Base-by-base conservation (phyloP, 2,113 vertebrate species). In the Agapornis roseicollis region DNA sequence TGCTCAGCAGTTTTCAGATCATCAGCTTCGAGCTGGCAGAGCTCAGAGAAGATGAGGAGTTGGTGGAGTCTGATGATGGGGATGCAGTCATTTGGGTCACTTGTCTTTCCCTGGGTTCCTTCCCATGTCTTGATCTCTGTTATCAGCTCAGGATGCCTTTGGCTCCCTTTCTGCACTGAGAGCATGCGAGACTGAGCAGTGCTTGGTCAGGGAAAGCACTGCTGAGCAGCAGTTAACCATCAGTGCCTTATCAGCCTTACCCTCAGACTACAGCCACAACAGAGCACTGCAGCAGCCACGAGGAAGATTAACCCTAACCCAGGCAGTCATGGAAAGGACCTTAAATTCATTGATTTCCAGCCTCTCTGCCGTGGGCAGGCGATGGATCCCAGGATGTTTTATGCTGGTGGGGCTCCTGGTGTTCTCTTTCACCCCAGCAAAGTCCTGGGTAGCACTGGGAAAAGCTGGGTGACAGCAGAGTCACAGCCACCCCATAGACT, bases 371-470 rank as follows among this genome's bases (percentile, higher is more conserved):
- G 15, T 58, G 33, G 56, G 55, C 22, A 35, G 33, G 22, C 9
- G 0, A 4, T 0, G 10, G 23, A 25, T 44, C 64, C 49, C 31
- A 5, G 3, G 1, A 28, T 49, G 69, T 61, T 66, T 28, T 53
- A 10, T 2, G 47, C 46, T n/a, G 42, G 27, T 28, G 42, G 4
- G 41, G 4, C 9, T 46, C 42, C 44, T 10, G 11, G 9, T 37
- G 52, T 13, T 60, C 9, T 0, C 31, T 61, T 72, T 37, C 14
- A 74, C 5, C 29, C n/a, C 79, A 74, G 49, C 56, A 44, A 63
- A 46, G 77, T 37, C 64, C n/a, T 61, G 47, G 53, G 42, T 49
- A 31, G 28, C 13, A 4, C n/a, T 44, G 31, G 11, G 11, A 42
- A 35, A 53, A 68, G 5, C 12, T 11, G 49, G 24, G 49, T 80